Evolutionary conservation across 2,113 vertebrate species (phyloP), one percentile per base, ranked within the genome.

Genomic region (Dinomys branickii): DNA sequence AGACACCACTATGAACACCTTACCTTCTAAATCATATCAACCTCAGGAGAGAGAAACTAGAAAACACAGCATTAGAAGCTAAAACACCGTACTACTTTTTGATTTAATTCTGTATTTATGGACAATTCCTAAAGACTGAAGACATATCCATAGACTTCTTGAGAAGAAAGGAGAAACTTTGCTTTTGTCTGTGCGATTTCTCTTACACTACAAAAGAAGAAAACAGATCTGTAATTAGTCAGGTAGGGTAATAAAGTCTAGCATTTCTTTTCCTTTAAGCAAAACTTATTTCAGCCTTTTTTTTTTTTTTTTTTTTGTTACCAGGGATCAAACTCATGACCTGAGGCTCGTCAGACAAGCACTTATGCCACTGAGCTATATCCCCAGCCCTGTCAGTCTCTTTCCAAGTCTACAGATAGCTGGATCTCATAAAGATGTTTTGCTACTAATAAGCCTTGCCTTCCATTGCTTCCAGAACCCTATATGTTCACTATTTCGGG

Each of bases 381-480:
- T n/a, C n/a, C n/a, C n/a, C n/a, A n/a, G n/a, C n/a, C n/a, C n/a
- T n/a, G n/a, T n/a, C n/a, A 6, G 0, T 90, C 59, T 81, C 47
- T 82, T 94, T 95, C 12, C 22, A 63, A 71, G 56, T 84, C 67
- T 88, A 11, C 61, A n/a, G 83, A 85, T 69, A 91, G 73, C 52
- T 16, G 69, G n/a, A 56, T 54, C 38, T 69, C 61, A 47, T 71
- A 56, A 65, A 85, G 44, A 33, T 86, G 52, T 59, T 88, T 93
- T 91, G 47, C 14, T 90, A 30, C 89, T 28, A 85, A 6, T 85
- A 90, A 58, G 9, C 26, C 33, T 13, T 95, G 28, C 58, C 26
- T 94, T 83, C 41, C 93, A 95, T 82, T 96, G 24, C 91, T 96
- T 92, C 50, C n/a, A 92, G 96, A 89, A 84, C 33, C 28, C 8